Evolutionary conservation across 2,797 vertebrate genomes (phyloP), one percentile per base, ranked within the genome.

Genomic region (Oryzias sinensis): DNA sequence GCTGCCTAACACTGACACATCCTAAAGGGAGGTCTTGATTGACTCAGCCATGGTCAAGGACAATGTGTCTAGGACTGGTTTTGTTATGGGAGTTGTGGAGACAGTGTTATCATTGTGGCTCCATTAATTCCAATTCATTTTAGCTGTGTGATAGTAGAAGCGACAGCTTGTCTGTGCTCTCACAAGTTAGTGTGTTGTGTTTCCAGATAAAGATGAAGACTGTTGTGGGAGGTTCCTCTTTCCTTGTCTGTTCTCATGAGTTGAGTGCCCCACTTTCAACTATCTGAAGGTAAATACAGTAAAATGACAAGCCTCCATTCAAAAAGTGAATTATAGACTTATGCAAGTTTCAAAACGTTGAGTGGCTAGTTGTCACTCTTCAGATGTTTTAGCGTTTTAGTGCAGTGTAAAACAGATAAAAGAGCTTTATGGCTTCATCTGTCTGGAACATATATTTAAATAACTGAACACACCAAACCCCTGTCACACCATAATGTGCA

Each of bases 51-150:
- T 53, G 73, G 83, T 91, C 90, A 90, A 91, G 91, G 90, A 84
- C 88, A 77, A 59, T 68, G 75, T 74, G 85, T 91, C 83, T 90
- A 80, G 76, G 55, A 58, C 81, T 56, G 65, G 50, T 74, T 85
- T 83, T 92, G 90, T 92, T 92, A 84, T 92, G 87, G 78, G 88
- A 90, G 83, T 69, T 55, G 75, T 76, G 86, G 91, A 90, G 91
- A 89, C 90, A 74, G 59, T 49, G 73, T 90, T 92, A 92, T 93
- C 90, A 64, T 79, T 63, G 73, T 59, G 83, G 66, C 83, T 86
- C 85, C 80, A 82, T 91, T 90, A 81, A 87, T 87, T 90, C 84
- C 72, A 80, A 78, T 88, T 89, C 76, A 84, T 90, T 90, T 91
- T 85, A 79, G 71, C 72, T 55, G 66, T 56, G 53, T 82, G 91